Conservation (phyloP, 1,140 invertebrate genomes). For the Lepidostoma basale region DNA sequence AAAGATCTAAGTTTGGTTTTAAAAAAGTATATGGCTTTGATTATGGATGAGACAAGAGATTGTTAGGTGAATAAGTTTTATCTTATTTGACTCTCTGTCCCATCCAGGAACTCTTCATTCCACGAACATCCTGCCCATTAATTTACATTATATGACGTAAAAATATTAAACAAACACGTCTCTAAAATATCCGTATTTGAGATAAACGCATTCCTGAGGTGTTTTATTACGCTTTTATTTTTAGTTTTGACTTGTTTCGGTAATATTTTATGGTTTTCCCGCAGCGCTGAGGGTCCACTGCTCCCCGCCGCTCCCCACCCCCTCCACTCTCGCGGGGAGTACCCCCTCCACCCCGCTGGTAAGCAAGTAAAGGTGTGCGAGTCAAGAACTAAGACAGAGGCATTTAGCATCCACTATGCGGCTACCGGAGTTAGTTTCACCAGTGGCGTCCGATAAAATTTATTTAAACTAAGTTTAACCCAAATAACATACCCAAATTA, state of each 20-base stretch:
- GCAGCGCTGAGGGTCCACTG: slow-evolving; percentile 23
- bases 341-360: neutral
- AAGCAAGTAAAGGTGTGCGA: slow-evolving; percentile 4
- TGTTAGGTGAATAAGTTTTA: too few relatives aligned
- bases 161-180: too few relatives aligned
- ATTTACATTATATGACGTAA: neutral
- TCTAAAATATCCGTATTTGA: neutral
- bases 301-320: neutral
- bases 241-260: neutral
- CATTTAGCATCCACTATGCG: slow-evolving; percentile 38
- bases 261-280: slow-evolving; percentile 20
- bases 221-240: slow-evolving; percentile 2
- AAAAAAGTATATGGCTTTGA: too few relatives aligned
- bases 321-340: neutral
- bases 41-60: too few relatives aligned
- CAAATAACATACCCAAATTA: too few relatives aligned
- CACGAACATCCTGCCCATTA: too few relatives aligned
- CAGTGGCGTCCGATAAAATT: slow-evolving; percentile 9
- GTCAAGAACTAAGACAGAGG: slow-evolving; percentile 29
- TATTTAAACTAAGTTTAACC: too few relatives aligned
- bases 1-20: too few relatives aligned
- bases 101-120: too few relatives aligned
- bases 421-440: slow-evolving; percentile 44
- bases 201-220: slow-evolving; percentile 15
- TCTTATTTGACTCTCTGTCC: too few relatives aligned